These are phyloP conservation scores for Holocentrus rufus DNA, from an alignment of 2,797 vertebrate species.

Conservation along the genomic window DNA sequence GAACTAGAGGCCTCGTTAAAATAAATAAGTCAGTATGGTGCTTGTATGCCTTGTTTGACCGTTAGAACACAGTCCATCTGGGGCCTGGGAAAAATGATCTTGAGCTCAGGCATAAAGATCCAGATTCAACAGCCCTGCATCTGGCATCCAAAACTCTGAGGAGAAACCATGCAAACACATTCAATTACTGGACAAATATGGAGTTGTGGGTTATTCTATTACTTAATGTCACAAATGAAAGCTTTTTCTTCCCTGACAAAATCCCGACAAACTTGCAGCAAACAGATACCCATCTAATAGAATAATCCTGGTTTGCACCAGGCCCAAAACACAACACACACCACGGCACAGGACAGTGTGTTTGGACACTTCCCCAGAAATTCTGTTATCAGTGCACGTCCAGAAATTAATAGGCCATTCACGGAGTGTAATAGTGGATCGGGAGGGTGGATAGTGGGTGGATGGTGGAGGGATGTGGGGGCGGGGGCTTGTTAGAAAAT, in stretches of 20 bases:
- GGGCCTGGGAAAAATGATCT: constrained; percentile 57
- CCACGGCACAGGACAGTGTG: constrained; percentile 46
- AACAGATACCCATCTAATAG: constrained; percentile 44
- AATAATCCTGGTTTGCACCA: constrained; percentile 38
- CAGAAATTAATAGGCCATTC: constrained; percentile 59
- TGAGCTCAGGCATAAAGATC: constrained; percentile 52
- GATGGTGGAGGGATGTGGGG: constrained; percentile 33
- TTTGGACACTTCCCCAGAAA: constrained; percentile 66
- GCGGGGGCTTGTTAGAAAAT: constrained; percentile 50
- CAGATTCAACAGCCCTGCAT: constrained; percentile 54
- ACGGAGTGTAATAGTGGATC: constrained; percentile 4
- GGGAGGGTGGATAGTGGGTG: constrained; percentile 54
- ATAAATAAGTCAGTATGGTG: constrained; percentile 74
- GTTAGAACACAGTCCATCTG: constrained; percentile 72
- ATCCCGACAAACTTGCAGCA: constrained; percentile 47
- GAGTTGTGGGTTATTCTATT: constrained; percentile 42
- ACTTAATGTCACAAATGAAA: constrained; percentile 33
- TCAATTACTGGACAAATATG: constrained; percentile 51
- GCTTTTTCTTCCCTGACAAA: constrained; percentile 36
- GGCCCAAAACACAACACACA: constrained; percentile 42
- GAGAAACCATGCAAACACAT: constrained; percentile 42
- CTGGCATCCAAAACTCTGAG: constrained; percentile 25
- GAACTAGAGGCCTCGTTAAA: constrained; percentile 63
- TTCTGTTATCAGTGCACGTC: constrained; percentile 69
- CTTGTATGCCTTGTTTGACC: constrained; percentile 56